These are phyloP conservation scores for Pocillopora grandis DNA, from an alignment of 92 coral and sea anemone species.

Conservation along the genomic window DNA sequence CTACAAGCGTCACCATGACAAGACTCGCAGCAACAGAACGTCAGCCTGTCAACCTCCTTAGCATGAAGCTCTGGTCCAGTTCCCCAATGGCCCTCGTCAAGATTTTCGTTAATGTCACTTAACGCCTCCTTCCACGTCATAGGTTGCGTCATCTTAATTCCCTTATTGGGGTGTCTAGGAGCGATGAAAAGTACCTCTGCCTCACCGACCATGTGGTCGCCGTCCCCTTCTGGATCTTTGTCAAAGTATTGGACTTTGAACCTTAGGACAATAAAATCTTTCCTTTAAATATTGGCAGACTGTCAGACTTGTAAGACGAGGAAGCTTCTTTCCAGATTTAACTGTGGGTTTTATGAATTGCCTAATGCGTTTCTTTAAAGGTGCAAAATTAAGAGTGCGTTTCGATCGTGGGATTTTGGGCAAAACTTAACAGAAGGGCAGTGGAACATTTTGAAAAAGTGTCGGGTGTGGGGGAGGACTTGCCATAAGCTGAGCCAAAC, in stretches of 20 bases:
- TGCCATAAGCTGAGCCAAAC: too few species aligned
- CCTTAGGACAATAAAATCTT: slow-evolving; percentile 7
- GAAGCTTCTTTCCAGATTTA: too few species aligned
- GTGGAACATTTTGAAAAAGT: too few species aligned
- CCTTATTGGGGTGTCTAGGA: slow-evolving; percentile 57
- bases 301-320: not conserved
- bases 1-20: slow-evolving; percentile 46
- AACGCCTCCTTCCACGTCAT: slow-evolving; percentile 46
- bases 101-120: slow-evolving; percentile 38
- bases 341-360: too few species aligned
- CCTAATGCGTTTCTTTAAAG: too few species aligned
- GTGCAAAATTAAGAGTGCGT: too few species aligned
- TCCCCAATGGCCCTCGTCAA: slow-evolving; percentile 62
- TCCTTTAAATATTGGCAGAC: not conserved
- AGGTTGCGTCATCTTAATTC: slow-evolving; percentile 12
- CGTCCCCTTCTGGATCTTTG: not conserved
- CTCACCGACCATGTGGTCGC: slow-evolving; percentile 43
- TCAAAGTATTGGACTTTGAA: slow-evolving; percentile 53
- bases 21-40: slow-evolving; percentile 69
- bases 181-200: slow-evolving; percentile 42
- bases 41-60: slow-evolving; percentile 56
- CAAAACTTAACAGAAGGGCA: too few species aligned
- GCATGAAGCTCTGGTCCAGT: slow-evolving; percentile 61
- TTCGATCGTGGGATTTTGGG: too few species aligned
- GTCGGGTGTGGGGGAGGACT: too few species aligned